Conservation (phyloP, 92 coral and sea anemone genomes). For the Heliopora coerulea region DNA sequence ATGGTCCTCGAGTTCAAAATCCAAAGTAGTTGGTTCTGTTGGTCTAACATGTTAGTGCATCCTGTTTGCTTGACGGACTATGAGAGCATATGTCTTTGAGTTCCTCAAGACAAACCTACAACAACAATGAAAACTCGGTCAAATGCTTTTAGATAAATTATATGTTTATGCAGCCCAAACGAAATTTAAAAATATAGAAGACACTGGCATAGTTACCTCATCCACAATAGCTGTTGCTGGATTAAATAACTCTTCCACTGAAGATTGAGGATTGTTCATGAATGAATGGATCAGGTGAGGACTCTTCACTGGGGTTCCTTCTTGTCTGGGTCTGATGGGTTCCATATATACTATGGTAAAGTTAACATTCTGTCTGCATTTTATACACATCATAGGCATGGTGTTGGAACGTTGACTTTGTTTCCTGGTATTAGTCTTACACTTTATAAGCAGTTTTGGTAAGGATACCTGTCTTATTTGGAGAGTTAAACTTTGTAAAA, state of each 20-base stretch:
- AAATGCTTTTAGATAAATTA: background rate
- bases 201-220: background rate
- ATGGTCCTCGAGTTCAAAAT: constrained; percentile 15
- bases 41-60: constrained; percentile 39
- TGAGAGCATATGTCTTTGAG: constrained; percentile 12
- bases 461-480: no score
- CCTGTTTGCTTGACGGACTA: constrained; percentile 42
- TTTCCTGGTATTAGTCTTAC: no score
- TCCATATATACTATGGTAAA: no score
- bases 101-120: constrained; percentile 1
- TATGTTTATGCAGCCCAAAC: background rate
- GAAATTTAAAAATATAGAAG: background rate
- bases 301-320: no score
- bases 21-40: constrained; percentile 22
- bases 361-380: no score
- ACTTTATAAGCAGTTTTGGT: no score
- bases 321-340: no score
- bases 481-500: no score
- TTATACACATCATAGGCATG: no score
- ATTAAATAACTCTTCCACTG: background rate
- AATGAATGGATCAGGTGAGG: no score
- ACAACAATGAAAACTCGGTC: background rate
- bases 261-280: no score
- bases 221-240: constrained; percentile 5
- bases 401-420: no score